Evolutionary conservation across 2,888 invertebrate genomes (phyloP).

Genomic region (Flabesymbios commensalis): DNA sequence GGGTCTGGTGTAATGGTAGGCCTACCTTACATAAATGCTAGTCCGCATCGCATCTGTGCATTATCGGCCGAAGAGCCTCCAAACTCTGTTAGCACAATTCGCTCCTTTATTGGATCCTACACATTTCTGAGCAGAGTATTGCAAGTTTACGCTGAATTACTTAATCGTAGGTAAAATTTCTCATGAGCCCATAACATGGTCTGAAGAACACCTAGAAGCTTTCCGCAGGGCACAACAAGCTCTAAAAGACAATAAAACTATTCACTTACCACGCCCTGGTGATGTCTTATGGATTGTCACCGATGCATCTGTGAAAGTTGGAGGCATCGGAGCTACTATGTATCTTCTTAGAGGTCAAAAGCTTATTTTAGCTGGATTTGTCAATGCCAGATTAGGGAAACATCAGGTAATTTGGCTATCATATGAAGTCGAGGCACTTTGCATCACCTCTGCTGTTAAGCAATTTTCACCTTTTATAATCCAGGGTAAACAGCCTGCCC

Average conservation of each 20-base stretch:
- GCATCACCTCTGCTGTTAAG: conserved; percentile 9
- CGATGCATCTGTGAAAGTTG: conserved; percentile 15
- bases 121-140: conserved; percentile 22
- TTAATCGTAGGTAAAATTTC: conserved; percentile 17
- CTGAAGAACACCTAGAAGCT: conserved; percentile 5
- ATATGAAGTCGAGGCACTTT: conserved; percentile 12
- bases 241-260: conserved; percentile 8
- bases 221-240: conserved; percentile 15
- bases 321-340: conserved; percentile 19
- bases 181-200: conserved; percentile 22
- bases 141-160: conserved; percentile 7
- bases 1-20: conserved; percentile 28
- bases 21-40: conserved; percentile 20
- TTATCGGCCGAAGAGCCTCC: conserved; percentile 5
- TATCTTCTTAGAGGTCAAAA: conserved; percentile 3
- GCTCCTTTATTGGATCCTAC: conserved; percentile 16
- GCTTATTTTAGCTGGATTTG: conserved; percentile 7
- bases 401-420: conserved; percentile 12
- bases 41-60: conserved; percentile 14
- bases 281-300: conserved; percentile 26
- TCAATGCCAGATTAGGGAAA: conserved; percentile 9
- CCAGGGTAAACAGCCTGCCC: background rate
- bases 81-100: conserved; percentile 3
- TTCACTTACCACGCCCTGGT: conserved; percentile 14
- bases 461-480: conserved; percentile 12